Evolutionary conservation across 2,888 invertebrate genomes (phyloP).

Genomic region (Caenorhabditis sinica): DNA sequence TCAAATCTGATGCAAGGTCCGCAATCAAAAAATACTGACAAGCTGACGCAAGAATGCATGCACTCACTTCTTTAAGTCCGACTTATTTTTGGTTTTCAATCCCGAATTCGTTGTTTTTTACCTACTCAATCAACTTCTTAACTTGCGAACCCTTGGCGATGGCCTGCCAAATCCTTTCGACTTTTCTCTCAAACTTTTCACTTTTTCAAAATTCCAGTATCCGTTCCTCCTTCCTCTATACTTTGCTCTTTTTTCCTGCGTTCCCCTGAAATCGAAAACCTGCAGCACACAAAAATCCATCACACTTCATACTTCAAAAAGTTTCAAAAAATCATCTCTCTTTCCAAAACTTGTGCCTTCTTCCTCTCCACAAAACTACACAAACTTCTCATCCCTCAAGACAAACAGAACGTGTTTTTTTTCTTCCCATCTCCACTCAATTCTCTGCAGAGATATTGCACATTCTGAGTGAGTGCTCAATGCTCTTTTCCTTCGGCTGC

Average conservation of each 20-base stretch:
- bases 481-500: conserved; percentile 15
- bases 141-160: neutral
- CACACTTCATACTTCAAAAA: conserved; percentile 3
- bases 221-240: neutral
- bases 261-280: conserved; percentile 15
- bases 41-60: too few species aligned
- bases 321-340: conserved; percentile 21
- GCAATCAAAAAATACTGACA: too few species aligned
- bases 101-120: too few species aligned
- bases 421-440: neutral
- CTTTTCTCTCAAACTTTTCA: neutral
- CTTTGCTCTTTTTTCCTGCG: neutral
- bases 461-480: conserved; percentile 40
- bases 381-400: neutral
- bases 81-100: too few species aligned
- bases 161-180: neutral
- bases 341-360: conserved; percentile 26
- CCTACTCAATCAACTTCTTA: too few species aligned
- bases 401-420: conserved; percentile 50
- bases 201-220: neutral
- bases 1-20: too few species aligned
- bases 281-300: too few species aligned
- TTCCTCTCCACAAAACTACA: neutral
- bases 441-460: conserved; percentile 29
- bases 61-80: too few species aligned